phyloP scores from a whole-genome alignment of 2,113 vertebrate species.

The Rattus rattus region DNA sequence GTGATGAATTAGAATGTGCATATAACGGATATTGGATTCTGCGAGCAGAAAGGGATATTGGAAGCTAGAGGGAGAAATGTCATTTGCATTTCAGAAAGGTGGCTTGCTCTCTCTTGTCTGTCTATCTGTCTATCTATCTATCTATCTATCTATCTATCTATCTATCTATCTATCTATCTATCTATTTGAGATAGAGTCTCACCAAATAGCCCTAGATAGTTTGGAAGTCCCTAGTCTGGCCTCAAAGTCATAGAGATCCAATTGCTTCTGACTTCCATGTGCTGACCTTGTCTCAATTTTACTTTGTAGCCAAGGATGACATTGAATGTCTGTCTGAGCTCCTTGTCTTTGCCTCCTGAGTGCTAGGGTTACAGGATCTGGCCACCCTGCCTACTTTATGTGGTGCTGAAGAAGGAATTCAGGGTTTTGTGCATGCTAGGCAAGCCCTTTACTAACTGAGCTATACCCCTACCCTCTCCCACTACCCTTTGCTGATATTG shows the following conservation, averaged over 20 bases:
- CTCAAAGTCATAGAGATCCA: background rate
- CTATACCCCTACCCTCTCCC: background rate
- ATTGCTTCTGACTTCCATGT: background rate
- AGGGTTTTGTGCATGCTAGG: background rate
- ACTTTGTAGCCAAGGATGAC: background rate
- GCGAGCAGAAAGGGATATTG: background rate
- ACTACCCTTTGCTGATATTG: background rate
- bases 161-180: background rate
- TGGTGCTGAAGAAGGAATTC: background rate
- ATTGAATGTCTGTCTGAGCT: background rate
- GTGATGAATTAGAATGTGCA: background rate
- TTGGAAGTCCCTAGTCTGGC: background rate
- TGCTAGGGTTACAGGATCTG: background rate
- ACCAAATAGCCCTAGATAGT: background rate
- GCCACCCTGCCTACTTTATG: background rate
- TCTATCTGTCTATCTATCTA: background rate
- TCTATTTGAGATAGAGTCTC: background rate
- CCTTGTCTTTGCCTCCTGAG: background rate
- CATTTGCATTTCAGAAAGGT: background rate
- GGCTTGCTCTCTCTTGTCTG: background rate
- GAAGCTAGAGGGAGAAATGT: background rate
- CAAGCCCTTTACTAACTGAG: background rate
- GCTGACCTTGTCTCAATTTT: background rate
- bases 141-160: background rate
- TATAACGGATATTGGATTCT: too few relatives aligned